A percentile compares a stretch with the other conserved stretches of the same genome.
phyloP scores from a whole-genome alignment of 2,113 vertebrate species.

The Microtus pennsylvanicus region DNA sequence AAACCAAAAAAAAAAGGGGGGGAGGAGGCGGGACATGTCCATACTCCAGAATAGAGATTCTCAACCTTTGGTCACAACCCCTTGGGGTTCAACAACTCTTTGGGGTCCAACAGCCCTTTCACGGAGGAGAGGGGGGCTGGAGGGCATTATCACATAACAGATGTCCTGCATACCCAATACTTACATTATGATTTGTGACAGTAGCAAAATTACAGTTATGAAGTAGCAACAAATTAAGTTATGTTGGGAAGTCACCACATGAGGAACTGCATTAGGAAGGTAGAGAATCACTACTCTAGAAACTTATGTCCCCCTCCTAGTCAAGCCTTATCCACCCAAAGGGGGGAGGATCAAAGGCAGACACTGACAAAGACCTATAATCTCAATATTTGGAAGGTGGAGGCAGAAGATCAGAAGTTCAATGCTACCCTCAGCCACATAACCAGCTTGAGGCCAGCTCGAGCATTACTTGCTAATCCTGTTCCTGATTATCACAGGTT shows the following conservation, averaged over 20 bases:
- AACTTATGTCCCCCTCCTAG: not conserved
- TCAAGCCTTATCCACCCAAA: not conserved
- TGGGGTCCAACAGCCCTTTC: not conserved
- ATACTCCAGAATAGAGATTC: not conserved
- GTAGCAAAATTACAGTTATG: not conserved
- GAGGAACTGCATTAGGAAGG: not conserved
- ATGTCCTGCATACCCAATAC: not conserved
- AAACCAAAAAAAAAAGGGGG: too few relatives aligned
- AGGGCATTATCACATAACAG: not conserved
- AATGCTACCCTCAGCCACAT: not conserved
- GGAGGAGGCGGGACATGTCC: not conserved
- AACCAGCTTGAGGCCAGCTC: not conserved
- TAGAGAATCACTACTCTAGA: slow-evolving; percentile 6
- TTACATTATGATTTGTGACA: not conserved
- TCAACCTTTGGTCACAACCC: not conserved
- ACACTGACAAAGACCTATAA: not conserved
- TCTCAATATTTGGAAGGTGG: not conserved
- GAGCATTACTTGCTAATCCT: not conserved
- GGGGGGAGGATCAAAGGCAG: not conserved
- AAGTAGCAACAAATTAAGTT: not conserved
- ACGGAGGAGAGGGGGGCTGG: too few relatives aligned
- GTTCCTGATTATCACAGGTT: not conserved
- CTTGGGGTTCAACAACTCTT: not conserved
- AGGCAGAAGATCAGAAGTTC: not conserved
- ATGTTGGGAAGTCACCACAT: not conserved